phyloP scores from a whole-genome alignment of 2,797 vertebrate genomes.

The Centroberyx gerrardi region DNA sequence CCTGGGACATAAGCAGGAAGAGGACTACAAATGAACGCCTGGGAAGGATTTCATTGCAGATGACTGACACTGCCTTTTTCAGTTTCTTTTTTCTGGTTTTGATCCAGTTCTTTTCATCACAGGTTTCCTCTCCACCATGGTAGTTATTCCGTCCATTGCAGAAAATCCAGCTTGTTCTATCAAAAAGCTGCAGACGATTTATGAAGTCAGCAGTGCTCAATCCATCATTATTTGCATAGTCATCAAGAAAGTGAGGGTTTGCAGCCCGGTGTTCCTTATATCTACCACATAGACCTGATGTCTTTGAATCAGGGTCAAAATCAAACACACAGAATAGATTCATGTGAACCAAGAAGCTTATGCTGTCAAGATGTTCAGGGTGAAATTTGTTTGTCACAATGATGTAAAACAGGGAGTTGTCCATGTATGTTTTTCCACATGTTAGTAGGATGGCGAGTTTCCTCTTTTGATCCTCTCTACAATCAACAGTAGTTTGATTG shows the following conservation, averaged over 20 bases:
- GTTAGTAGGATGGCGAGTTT: slow-evolving; percentile 66
- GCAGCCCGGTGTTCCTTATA: slow-evolving; percentile 75
- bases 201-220: slow-evolving; percentile 44
- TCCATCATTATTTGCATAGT: slow-evolving; percentile 73
- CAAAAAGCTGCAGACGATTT: slow-evolving; percentile 69
- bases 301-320: slow-evolving; percentile 82
- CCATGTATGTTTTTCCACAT: slow-evolving; percentile 73
- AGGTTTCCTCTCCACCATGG: slow-evolving; percentile 65
- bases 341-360: slow-evolving; percentile 79
- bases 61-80: slow-evolving; percentile 76
- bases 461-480: slow-evolving; percentile 50
- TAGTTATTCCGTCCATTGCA: slow-evolving; percentile 81
- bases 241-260: slow-evolving; percentile 74
- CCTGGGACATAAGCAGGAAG: slow-evolving; percentile 78
- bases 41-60: slow-evolving; percentile 80
- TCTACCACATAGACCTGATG: slow-evolving; percentile 72
- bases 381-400: slow-evolving; percentile 82
- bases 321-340: slow-evolving; percentile 87
- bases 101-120: slow-evolving; percentile 81
- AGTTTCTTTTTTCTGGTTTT: slow-evolving; percentile 77
- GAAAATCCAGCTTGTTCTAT: slow-evolving; percentile 84
- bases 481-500: background rate
- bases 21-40: slow-evolving; percentile 76
- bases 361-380: slow-evolving; percentile 44
- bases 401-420: slow-evolving; percentile 77